Conservation (phyloP, 1,140 invertebrate species). For the Magallana angulata region DNA sequence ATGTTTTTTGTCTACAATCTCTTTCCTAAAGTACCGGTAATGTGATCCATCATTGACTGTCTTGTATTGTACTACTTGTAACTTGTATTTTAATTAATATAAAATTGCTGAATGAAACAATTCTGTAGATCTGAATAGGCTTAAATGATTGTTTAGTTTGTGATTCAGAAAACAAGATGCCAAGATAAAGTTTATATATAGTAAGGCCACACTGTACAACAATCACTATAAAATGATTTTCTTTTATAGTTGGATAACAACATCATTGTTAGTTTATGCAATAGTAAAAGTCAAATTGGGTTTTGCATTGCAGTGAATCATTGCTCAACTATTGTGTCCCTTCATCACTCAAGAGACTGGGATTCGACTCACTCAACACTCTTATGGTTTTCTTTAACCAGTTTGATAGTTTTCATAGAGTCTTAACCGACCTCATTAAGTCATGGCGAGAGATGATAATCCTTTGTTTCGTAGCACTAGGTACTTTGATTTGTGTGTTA, state of each 20-base stretch:
- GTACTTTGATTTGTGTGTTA: constrained; percentile 80
- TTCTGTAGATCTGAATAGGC: too few species aligned
- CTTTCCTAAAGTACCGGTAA: too few species aligned
- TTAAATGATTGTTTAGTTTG: too few species aligned
- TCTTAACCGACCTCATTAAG: constrained; percentile 91
- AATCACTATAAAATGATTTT: neutral
- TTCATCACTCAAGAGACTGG: constrained; percentile 80
- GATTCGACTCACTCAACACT: constrained; percentile 62
- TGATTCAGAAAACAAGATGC: too few species aligned
- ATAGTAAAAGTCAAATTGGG: neutral
- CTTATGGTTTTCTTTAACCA: constrained; percentile 90
- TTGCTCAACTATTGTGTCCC: constrained; percentile 93
- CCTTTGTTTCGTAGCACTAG: constrained; percentile 88
- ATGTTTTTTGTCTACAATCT: too few species aligned
- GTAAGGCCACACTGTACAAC: too few species aligned
- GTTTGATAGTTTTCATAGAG: constrained; percentile 92
- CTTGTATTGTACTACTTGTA: too few species aligned
- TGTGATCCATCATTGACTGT: too few species aligned
- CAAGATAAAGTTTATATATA: too few species aligned
- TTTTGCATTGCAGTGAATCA: constrained; percentile 78
- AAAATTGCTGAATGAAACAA: too few species aligned
- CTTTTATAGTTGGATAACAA: neutral
- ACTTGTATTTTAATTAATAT: too few species aligned
- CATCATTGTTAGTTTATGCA: neutral
- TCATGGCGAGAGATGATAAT: constrained; percentile 89